Evolutionary conservation across 2,113 vertebrate species (phyloP).

Genomic region (Marmota flaviventris): DNA sequence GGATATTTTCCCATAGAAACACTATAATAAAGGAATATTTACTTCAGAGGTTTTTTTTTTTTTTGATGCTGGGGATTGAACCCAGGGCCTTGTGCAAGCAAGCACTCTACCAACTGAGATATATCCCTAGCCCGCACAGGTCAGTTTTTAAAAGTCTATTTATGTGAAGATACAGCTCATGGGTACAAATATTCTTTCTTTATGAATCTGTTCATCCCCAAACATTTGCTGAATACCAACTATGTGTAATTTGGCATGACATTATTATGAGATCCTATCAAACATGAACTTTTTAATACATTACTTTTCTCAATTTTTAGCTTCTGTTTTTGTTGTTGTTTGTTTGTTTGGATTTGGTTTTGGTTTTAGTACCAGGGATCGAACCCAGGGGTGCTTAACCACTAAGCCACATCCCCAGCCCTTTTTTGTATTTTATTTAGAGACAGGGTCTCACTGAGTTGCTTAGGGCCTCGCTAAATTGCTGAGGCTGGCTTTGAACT

Average conservation of each 20-base stretch:
- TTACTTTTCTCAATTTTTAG: neutral
- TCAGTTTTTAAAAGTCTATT: neutral
- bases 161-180: neutral
- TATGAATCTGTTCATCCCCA: neutral
- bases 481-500: too few relatives aligned
- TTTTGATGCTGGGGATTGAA: too few relatives aligned
- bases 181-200: neutral
- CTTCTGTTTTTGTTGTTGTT: neutral
- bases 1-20: slow-evolving; percentile 57
- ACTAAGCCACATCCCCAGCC: too few relatives aligned
- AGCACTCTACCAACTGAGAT: too few relatives aligned
- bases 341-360: too few relatives aligned
- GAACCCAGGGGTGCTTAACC: too few relatives aligned
- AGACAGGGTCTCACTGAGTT: too few relatives aligned
- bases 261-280: neutral
- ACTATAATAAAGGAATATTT: neutral
- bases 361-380: too few relatives aligned
- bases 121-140: neutral
- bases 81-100: too few relatives aligned
- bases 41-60: neutral
- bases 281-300: neutral
- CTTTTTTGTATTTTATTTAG: too few relatives aligned
- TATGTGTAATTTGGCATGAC: neutral
- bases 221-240: neutral
- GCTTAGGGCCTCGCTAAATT: too few relatives aligned